These are phyloP conservation scores for Anhinga anhinga DNA, from an alignment of 2,113 vertebrate genomes.

Conservation along the genomic window DNA sequence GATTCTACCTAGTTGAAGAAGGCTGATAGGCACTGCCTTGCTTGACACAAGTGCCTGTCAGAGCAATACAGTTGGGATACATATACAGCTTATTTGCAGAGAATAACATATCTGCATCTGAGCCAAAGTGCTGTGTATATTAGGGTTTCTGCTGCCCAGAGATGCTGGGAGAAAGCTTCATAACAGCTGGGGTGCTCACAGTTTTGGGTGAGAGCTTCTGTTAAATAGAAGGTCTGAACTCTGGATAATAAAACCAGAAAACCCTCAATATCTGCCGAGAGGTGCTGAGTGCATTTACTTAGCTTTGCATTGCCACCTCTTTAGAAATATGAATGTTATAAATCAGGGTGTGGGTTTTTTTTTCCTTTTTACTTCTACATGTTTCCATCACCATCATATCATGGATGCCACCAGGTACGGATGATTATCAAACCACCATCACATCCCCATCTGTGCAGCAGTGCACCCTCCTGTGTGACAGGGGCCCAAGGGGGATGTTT, in stretches of 20 bases:
- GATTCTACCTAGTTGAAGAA: not conserved
- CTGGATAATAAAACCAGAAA: not conserved
- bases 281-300: not conserved
- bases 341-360: accelerated
- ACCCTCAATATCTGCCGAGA: not conserved
- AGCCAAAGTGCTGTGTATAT: not conserved
- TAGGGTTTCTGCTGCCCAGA: not conserved
- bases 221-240: not conserved
- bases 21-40: not conserved
- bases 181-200: not conserved
- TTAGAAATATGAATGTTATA: not conserved
- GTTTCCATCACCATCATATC: not conserved
- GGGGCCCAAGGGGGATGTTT: not conserved
- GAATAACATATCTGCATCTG: not conserved
- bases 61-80: not conserved
- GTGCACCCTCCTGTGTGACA: not conserved
- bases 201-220: not conserved
- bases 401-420: not conserved
- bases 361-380: not conserved
- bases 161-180: not conserved
- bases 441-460: not conserved
- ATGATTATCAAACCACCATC: not conserved
- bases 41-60: not conserved
- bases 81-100: not conserved
- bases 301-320: not conserved